Base-by-base conservation (phyloP, 35 echinoderm and acorn worm species). In the Holothuria glaberrima region DNA sequence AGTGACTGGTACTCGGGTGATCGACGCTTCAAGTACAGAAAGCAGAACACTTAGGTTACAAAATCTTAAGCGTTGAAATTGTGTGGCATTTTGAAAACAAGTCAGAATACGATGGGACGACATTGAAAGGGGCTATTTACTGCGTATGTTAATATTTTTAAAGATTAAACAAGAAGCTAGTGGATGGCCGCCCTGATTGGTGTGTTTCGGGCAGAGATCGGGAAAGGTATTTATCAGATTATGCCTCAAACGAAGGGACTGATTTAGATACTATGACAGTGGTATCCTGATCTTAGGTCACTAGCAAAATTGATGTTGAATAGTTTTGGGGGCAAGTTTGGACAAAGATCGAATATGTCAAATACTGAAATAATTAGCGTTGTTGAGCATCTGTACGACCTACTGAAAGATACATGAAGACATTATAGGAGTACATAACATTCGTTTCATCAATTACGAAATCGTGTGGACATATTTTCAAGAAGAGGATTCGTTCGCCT, bases 131-230 rank as follows among this genome's bases (percentile, higher is more conserved):
- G 84, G 93, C 16, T 84, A 30, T 94, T 94, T n/a, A 91, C 93
- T 0, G 68, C 66, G 21, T 94, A 91, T 69, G 87, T 94, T 30
- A n/a, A n/a, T n/a, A n/a, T n/a, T n/a, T n/a, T n/a, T n/a, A n/a
- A n/a, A n/a, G n/a, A n/a, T n/a, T n/a, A n/a, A n/a, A n/a, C n/a
- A n/a, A n/a, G n/a, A n/a, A n/a, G n/a, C n/a, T 85, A 94, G 73
- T 4, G 91, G 91, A 9, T 97, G 82, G 80, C n/a, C n/a, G n/a
- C n/a, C 94, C 94, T 3, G 32, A 64, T 13, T 95, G 3, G 59
- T n/a, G n/a, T n/a, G n/a, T n/a, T n/a, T n/a, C n/a, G n/a, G n/a
- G n/a, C n/a, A n/a, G n/a, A n/a, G n/a, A n/a, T n/a, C n/a, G n/a
- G n/a, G n/a, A n/a, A n/a, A n/a, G n/a, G n/a, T n/a, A n/a, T n/a